These are phyloP conservation scores for Cerastoderma edule DNA, from an alignment of 2,888 invertebrate species.

Conservation along the genomic window DNA sequence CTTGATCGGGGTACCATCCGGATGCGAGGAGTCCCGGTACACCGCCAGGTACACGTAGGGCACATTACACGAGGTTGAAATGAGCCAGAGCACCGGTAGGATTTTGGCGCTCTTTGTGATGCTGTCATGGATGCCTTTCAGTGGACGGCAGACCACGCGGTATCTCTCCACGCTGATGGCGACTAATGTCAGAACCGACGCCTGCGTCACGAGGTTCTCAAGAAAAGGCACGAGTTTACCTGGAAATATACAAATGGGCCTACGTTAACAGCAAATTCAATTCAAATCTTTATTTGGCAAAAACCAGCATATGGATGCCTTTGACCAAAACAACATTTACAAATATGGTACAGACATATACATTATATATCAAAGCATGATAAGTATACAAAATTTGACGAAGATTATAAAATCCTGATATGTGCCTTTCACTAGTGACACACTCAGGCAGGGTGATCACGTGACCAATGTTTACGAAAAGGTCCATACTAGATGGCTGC, in stretches of 20 bases:
- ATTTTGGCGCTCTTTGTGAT: slow-evolving; percentile 38
- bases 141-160: slow-evolving; percentile 95
- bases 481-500: too few relatives aligned
- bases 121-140: slow-evolving; percentile 85
- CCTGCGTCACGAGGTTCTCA: slow-evolving; percentile 95
- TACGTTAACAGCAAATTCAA: too few relatives aligned
- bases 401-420: too few relatives aligned
- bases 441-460: too few relatives aligned
- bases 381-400: too few relatives aligned
- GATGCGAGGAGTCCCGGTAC: slow-evolving; percentile 47
- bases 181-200: slow-evolving; percentile 95
- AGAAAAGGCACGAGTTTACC: slow-evolving; percentile 97
- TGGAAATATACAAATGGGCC: slow-evolving; percentile 83
- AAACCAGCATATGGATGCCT: too few relatives aligned
- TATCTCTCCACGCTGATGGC: slow-evolving; percentile 96
- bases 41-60: slow-evolving; percentile 62
- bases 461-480: too few relatives aligned
- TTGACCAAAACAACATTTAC: too few relatives aligned
- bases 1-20: slow-evolving; percentile 68
- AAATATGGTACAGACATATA: too few relatives aligned
- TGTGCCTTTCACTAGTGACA: too few relatives aligned
- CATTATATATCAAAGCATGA: too few relatives aligned
- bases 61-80: slow-evolving; percentile 83
- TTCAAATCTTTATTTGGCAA: too few relatives aligned
- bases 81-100: slow-evolving; percentile 64